A percentile compares a stretch with the other conserved stretches of the same genome.
Evolutionary conservation across 1,140 invertebrate species (phyloP).

Genomic region (Sycophaga agraensis): DNA sequence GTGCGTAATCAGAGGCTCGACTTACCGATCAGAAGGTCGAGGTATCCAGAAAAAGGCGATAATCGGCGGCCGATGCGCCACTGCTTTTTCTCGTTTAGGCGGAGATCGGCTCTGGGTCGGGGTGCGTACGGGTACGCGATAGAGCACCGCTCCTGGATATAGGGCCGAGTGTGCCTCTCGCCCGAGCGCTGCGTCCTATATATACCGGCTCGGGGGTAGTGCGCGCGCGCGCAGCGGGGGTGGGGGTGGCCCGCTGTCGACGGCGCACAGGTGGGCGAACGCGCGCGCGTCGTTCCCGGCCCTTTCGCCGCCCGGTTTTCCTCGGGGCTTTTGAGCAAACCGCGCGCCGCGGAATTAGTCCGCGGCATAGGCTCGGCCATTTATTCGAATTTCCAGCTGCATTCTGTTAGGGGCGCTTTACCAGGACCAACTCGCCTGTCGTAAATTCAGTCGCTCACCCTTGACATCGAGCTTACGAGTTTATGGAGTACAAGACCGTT

Average conservation of each 20-base stretch:
- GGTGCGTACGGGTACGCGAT: slow-evolving; percentile 3
- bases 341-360: too few species aligned
- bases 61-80: neutral
- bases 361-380: too few species aligned
- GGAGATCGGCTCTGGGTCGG: too few species aligned
- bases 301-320: too few species aligned
- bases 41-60: neutral
- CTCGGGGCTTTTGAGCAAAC: too few species aligned
- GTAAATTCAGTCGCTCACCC: too few species aligned
- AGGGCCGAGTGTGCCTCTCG: slow-evolving; percentile 39
- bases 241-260: slow-evolving; percentile 30
- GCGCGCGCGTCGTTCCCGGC: neutral
- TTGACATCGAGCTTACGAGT: too few species aligned
- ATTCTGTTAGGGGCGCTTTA: too few species aligned
- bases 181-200: slow-evolving; percentile 37
- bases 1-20: neutral
- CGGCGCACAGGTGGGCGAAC: neutral
- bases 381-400: neutral
- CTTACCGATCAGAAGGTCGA: neutral
- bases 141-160: slow-evolving; percentile 33
- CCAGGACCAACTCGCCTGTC: too few species aligned
- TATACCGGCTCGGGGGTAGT: slow-evolving; percentile 33
- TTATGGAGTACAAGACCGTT: too few species aligned
- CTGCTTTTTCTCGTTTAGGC: too few species aligned
- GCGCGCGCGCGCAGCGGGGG: slow-evolving; percentile 28